Evolutionary conservation across 2,113 vertebrate species (phyloP).

Genomic region (Cheirogaleus medius): DNA sequence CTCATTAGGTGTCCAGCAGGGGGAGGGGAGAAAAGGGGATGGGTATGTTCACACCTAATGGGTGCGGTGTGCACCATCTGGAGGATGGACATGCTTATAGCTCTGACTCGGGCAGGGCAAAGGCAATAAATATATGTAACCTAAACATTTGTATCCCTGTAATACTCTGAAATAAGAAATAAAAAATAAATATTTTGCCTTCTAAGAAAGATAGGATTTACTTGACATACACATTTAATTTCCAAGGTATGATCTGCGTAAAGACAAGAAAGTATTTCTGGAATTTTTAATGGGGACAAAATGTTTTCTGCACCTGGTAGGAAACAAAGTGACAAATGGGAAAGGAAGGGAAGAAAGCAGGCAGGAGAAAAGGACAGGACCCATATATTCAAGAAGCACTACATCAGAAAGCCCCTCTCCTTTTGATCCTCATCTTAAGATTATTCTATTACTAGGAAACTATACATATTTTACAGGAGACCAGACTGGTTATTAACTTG

Average conservation of each 20-base stretch:
- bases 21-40: too few species aligned
- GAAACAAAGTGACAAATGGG: conserved; percentile 17
- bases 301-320: neutral
- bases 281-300: neutral
- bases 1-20: too few species aligned
- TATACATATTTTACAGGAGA: neutral
- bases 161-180: too few species aligned
- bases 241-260: neutral
- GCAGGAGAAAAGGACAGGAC: neutral
- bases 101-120: too few species aligned
- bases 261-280: conserved; percentile 14
- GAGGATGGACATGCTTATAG: too few species aligned
- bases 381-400: neutral
- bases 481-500: neutral
- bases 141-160: too few species aligned
- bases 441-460: conserved; percentile 34
- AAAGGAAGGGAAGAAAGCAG: neutral
- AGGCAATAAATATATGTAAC: too few species aligned
- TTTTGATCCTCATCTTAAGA: conserved; percentile 44
- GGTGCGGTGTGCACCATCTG: too few species aligned
- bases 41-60: too few species aligned
- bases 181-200: neutral
- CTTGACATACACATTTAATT: neutral
- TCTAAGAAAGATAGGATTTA: neutral
- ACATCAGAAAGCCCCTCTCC: neutral